Evolutionary conservation across 2,888 invertebrate genomes (phyloP).

Genomic region (Thera britannica): DNA sequence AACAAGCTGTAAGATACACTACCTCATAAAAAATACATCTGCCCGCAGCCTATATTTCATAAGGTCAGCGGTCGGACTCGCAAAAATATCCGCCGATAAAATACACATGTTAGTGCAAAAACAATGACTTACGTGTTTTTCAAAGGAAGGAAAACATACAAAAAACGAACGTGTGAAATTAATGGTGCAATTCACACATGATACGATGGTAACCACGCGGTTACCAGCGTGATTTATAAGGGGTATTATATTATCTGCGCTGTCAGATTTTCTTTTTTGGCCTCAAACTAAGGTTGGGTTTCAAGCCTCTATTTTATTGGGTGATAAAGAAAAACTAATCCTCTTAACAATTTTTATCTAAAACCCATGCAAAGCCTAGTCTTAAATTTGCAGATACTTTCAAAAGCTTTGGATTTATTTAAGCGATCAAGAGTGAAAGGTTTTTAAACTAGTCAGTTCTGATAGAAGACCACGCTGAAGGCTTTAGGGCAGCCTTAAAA

Average conservation of each 20-base stretch:
- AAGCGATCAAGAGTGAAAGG: no score
- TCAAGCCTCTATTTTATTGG: conserved; percentile 29
- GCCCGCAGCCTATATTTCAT: conserved; percentile 2
- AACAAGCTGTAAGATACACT: not conserved
- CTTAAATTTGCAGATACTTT: conserved; percentile 4
- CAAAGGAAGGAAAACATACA: conserved; percentile 38
- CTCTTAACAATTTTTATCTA: conserved; percentile 15
- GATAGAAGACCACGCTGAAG: no score
- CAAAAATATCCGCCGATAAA: conserved; percentile 40
- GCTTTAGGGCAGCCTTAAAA: no score
- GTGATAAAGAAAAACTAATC: conserved; percentile 26
- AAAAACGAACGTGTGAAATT: conserved; percentile 39
- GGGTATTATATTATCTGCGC: conserved; percentile 23
- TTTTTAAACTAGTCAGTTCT: no score
- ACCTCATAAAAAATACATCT: conserved; percentile 7
- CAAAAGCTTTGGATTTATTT: not conserved
- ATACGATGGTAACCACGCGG: conserved; percentile 25
- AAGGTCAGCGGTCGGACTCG: conserved; percentile 1
- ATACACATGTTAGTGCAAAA: conserved; percentile 43
- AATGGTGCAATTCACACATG: conserved; percentile 42
- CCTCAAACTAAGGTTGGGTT: conserved; percentile 8
- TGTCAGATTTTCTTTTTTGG: conserved; percentile 28
- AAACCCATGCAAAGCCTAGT: not conserved
- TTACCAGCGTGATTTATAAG: conserved; percentile 34
- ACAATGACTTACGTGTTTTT: conserved; percentile 43